A percentile compares a stretch with the other conserved stretches of the same genome.
phyloP scores from a whole-genome alignment of 2,888 invertebrate genomes.

The Stenoptilia bipunctidactyla region DNA sequence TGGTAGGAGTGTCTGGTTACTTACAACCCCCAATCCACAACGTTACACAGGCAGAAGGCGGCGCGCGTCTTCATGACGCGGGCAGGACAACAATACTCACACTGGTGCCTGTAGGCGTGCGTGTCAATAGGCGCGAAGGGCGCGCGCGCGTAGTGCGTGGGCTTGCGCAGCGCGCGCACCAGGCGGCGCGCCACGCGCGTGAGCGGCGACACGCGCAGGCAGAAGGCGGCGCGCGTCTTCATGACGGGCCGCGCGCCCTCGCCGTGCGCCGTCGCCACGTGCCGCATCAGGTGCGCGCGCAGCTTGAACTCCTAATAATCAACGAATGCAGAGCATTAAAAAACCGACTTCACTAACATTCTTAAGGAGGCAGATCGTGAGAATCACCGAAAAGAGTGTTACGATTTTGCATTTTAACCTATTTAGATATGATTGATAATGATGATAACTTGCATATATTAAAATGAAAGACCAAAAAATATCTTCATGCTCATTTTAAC shows the following conservation, averaged over 20 bases:
- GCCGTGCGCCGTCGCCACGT: conserved; percentile 94
- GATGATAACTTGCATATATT: no score
- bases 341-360: no score
- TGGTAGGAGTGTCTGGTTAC: no score
- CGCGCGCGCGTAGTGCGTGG: conserved; percentile 89
- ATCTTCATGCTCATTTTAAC: no score
- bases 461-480: no score
- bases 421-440: no score
- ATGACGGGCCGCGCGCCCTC: conserved; percentile 87
- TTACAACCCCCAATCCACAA: no score
- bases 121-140: conserved; percentile 85
- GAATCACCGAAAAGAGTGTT: no score
- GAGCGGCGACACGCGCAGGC: conserved; percentile 90
- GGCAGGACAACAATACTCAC: conserved; percentile 70
- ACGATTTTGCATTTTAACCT: no score
- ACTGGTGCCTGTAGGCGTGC: conserved; percentile 88
- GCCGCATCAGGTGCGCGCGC: conserved; percentile 93
- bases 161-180: conserved; percentile 84
- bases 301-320: conserved; percentile 94
- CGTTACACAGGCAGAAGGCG: conserved; percentile 95
- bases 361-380: no score
- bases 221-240: conserved; percentile 98
- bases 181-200: conserved; percentile 91
- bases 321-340: no score
- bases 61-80: conserved; percentile 98